Percentiles rank a stretch among this genome's conserved stretches.
phyloP scores from a whole-genome alignment of 1,140 invertebrate species.

The Aethina tumida region DNA sequence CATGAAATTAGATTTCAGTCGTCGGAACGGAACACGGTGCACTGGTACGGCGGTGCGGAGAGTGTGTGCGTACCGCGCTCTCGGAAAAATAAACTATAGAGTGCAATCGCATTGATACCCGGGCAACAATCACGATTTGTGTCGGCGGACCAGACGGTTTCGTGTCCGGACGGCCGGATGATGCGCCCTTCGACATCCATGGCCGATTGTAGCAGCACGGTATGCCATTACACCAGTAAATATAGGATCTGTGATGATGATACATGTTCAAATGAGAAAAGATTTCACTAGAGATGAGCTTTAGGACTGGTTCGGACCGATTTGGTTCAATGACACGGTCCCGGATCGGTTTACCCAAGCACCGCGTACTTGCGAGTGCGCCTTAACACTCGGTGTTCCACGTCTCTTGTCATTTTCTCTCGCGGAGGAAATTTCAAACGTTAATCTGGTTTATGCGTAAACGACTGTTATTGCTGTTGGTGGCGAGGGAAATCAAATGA shows the following conservation, averaged over 20 bases:
- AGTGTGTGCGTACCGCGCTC: too few species aligned
- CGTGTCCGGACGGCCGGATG: conserved; percentile 5
- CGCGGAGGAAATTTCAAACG: too few species aligned
- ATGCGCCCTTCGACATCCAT: conserved; percentile 5
- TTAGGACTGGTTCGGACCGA: conserved; percentile 17
- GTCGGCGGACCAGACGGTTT: conserved; percentile 10
- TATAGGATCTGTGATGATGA: conserved; percentile 22
- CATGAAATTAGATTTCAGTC: too few species aligned
- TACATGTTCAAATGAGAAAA: conserved; percentile 17
- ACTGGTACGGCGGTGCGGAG: background rate
- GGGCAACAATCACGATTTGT: conserved; percentile 16
- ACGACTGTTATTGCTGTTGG: too few species aligned
- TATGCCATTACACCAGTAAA: conserved; percentile 20
- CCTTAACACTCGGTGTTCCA: too few species aligned
- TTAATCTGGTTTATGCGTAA: too few species aligned
- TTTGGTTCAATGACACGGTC: conserved; percentile 17
- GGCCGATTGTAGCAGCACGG: conserved; percentile 13
- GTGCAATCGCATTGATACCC: conserved; percentile 16
- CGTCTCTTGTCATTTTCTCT: too few species aligned
- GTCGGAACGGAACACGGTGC: background rate
- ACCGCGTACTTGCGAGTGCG: too few species aligned
- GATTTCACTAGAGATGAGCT: conserved; percentile 10
- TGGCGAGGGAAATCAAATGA: too few species aligned
- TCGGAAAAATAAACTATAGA: background rate
- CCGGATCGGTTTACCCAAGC: too few species aligned